These are phyloP conservation scores for Spodoptera picta DNA, from an alignment of 2,888 invertebrate genomes.

Conservation along the genomic window DNA sequence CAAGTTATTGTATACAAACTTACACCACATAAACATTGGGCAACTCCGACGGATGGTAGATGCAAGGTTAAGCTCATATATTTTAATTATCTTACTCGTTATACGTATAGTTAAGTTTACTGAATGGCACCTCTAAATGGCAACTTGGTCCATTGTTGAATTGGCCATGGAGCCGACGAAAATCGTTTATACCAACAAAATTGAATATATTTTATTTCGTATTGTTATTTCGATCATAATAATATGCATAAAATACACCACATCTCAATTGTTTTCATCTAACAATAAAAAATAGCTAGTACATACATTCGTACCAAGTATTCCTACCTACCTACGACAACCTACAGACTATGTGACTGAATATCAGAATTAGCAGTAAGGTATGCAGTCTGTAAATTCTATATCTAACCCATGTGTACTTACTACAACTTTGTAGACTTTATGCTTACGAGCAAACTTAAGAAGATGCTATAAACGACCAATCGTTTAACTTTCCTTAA, in stretches of 20 bases:
- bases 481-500: conserved; percentile 42
- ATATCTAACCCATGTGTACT: too few relatives aligned
- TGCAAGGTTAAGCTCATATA: conserved; percentile 50
- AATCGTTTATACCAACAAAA: conserved; percentile 37
- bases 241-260: conserved; percentile 17
- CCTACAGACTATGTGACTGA: too few relatives aligned
- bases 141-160: conserved; percentile 34
- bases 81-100: conserved; percentile 48
- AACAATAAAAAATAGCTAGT: background rate
- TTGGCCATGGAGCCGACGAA: conserved; percentile 49
- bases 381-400: too few relatives aligned
- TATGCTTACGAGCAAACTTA: too few relatives aligned
- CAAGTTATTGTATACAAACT: conserved; percentile 48
- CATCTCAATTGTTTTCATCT: conserved; percentile 15
- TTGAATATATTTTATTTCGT: conserved; percentile 29
- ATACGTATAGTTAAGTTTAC: conserved; percentile 28
- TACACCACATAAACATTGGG: conserved; percentile 53
- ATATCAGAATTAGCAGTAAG: too few relatives aligned
- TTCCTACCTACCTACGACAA: too few relatives aligned
- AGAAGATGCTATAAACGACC: conserved; percentile 20
- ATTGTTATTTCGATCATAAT: conserved; percentile 19
- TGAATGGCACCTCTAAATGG: conserved; percentile 30
- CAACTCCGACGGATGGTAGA: conserved; percentile 44
- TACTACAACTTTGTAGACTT: too few relatives aligned
- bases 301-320: too few relatives aligned